These are phyloP conservation scores for Rhineura floridana DNA, from an alignment of 2,113 vertebrate species.

Conservation along the genomic window DNA sequence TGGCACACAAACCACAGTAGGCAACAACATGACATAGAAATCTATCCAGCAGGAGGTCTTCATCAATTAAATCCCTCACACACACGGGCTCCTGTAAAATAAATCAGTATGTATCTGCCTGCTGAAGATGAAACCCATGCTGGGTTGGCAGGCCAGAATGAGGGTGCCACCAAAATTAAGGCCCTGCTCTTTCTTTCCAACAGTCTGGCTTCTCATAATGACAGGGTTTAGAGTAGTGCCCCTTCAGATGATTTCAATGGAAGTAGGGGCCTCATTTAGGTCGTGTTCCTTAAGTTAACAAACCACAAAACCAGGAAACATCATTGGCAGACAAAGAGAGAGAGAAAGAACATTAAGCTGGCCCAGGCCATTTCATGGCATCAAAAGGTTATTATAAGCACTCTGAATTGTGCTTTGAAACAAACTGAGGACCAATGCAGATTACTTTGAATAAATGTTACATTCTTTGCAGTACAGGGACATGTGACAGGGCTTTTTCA, in stretches of 20 bases:
- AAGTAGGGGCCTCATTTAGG: neutral
- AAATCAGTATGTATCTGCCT: neutral
- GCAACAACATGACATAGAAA: neutral
- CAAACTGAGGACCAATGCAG: too few species aligned
- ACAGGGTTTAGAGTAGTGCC: neutral
- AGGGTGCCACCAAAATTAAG: neutral
- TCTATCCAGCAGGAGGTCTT: neutral
- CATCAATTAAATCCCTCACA: neutral
- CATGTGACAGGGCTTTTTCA: too few species aligned
- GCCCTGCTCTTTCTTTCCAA: neutral
- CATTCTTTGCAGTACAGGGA: too few species aligned
- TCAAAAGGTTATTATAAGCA: too few species aligned
- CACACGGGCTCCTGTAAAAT: neutral
- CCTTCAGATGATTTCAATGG: neutral
- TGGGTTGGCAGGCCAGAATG: neutral
- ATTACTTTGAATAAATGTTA: too few species aligned
- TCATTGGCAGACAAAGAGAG: too few species aligned
- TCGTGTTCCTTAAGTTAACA: neutral
- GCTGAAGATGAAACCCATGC: neutral
- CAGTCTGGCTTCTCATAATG: neutral
- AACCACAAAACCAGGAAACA: too few species aligned
- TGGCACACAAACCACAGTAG: neutral
- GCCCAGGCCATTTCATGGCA: too few species aligned
- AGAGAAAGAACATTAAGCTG: too few species aligned
- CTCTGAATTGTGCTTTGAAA: too few species aligned